These are phyloP conservation scores for Notarius quadriscutis DNA, from an alignment of 2,113 vertebrate genomes.

Conservation along the genomic window DNA sequence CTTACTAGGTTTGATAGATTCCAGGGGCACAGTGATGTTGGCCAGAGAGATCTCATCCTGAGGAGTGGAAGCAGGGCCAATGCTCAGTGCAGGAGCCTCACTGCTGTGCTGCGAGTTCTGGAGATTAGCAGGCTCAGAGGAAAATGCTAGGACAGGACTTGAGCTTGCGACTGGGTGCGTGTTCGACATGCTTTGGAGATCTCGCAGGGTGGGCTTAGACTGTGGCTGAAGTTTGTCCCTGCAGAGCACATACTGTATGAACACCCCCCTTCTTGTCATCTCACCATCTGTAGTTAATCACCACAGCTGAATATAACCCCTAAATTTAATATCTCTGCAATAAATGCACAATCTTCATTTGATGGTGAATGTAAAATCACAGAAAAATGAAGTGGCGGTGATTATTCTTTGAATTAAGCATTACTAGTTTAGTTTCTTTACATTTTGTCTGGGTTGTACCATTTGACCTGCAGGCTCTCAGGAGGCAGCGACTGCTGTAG, in stretches of 20 bases:
- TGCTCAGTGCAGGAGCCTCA: slow-evolving; percentile 59
- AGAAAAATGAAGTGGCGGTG: not conserved
- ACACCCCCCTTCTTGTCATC: not conserved
- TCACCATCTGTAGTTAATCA: not conserved
- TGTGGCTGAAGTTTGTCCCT: slow-evolving; percentile 88
- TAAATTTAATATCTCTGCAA: not conserved
- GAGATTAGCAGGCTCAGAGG: slow-evolving; percentile 59
- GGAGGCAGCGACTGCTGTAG: slow-evolving; percentile 92
- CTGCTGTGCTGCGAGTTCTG: slow-evolving; percentile 58
- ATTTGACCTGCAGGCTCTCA: slow-evolving; percentile 89
- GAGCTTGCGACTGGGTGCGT: slow-evolving; percentile 53
- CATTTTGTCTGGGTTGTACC: slow-evolving; percentile 69
- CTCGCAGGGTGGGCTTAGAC: slow-evolving; percentile 84
- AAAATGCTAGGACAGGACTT: slow-evolving; percentile 38
- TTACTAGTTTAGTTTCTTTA: not conserved
- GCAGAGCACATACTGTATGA: not conserved
- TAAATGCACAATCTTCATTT: not conserved
- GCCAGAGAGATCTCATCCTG: slow-evolving; percentile 79
- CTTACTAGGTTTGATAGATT: slow-evolving; percentile 97
- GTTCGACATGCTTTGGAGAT: slow-evolving; percentile 84
- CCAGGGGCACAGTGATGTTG: slow-evolving; percentile 87
- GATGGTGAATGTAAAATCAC: not conserved
- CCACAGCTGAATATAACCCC: not conserved
- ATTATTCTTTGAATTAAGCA: not conserved
- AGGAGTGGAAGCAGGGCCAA: slow-evolving; percentile 50